Evolutionary conservation across 2,797 vertebrate genomes (phyloP).

Genomic region (Nannoperca obscura): DNA sequence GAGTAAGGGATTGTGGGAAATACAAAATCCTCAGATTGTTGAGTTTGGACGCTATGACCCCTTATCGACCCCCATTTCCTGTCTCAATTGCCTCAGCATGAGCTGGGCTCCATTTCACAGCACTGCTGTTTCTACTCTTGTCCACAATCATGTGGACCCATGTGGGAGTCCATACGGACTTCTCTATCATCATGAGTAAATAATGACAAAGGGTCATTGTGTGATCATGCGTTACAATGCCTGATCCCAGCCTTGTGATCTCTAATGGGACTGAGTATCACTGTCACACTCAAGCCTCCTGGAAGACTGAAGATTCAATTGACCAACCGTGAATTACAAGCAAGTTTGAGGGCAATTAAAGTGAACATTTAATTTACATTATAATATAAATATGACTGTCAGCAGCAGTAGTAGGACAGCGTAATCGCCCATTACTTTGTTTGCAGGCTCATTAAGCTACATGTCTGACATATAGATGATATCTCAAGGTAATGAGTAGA

Average conservation of each 20-base stretch:
- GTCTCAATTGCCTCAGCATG: conserved; percentile 80
- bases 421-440: conserved; percentile 27
- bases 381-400: conserved; percentile 23
- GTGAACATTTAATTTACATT: conserved; percentile 40
- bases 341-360: conserved; percentile 23
- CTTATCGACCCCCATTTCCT: conserved; percentile 80
- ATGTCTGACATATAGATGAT: conserved; percentile 27
- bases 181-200: conserved; percentile 65
- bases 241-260: conserved; percentile 33
- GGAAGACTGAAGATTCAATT: conserved; percentile 20
- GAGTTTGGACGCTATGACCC: conserved; percentile 75
- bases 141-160: conserved; percentile 58
- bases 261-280: conserved; percentile 28
- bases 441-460: conserved; percentile 14
- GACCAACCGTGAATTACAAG: conserved; percentile 16
- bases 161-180: conserved; percentile 54
- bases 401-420: background rate
- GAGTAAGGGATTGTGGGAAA: conserved; percentile 67
- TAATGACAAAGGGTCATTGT: conserved; percentile 65
- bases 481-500: conserved; percentile 20
- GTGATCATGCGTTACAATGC: conserved; percentile 32
- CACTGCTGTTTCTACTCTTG: conserved; percentile 52
- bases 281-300: conserved; percentile 18
- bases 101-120: conserved; percentile 71
- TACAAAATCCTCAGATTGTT: conserved; percentile 71